Percentiles rank a stretch among this genome's conserved stretches.
These are phyloP conservation scores for Cylindroiulus punctatus DNA, from an alignment of 2,888 invertebrate genomes.

Conservation along the genomic window DNA sequence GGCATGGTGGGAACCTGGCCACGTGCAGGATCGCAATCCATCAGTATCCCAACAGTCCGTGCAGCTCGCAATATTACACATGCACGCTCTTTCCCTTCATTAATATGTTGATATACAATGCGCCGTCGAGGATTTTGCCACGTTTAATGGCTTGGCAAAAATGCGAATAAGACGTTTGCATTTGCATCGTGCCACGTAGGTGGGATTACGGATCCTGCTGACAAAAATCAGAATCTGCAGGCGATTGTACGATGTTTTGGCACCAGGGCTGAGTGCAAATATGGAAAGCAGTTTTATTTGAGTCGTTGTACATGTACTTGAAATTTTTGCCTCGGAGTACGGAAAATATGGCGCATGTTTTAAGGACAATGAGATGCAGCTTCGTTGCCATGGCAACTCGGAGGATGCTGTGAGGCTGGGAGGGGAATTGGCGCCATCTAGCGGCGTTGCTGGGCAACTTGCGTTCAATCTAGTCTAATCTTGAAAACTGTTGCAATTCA, in stretches of 20 bases:
- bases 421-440: background rate
- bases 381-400: background rate
- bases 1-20: constrained; percentile 42
- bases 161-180: background rate
- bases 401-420: background rate
- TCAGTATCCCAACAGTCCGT: background rate
- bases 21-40: background rate
- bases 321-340: background rate
- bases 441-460: background rate
- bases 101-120: background rate
- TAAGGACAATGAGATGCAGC: background rate
- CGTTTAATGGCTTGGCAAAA: background rate
- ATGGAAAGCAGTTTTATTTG: background rate
- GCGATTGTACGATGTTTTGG: background rate
- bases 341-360: background rate
- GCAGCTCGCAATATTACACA: background rate
- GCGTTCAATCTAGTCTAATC: too few species aligned
- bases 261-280: background rate
- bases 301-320: too few species aligned
- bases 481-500: too few species aligned
- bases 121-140: background rate
- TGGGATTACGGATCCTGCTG: background rate
- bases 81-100: background rate
- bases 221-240: background rate
- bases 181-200: background rate